A percentile compares a stretch with the other conserved stretches of the same genome.
phyloP scores from a whole-genome alignment of 2,113 vertebrate species.

The Amblyornis subalaris region DNA sequence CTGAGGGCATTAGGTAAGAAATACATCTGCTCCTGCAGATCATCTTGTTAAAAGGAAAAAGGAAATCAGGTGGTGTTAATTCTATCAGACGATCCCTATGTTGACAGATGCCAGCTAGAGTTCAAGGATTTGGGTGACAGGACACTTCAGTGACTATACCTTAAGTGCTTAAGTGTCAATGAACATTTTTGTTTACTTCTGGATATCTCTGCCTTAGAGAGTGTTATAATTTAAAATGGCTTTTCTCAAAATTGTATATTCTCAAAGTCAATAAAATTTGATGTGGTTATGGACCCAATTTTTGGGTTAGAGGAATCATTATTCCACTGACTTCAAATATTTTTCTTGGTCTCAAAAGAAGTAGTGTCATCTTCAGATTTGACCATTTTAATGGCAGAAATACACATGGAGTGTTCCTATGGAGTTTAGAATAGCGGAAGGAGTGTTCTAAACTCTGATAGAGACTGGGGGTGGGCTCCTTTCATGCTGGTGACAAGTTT shows the following conservation, averaged over 20 bases:
- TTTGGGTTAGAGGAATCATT: not conserved
- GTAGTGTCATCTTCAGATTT: not conserved
- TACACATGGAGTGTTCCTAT: not conserved
- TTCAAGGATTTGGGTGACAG: not conserved
- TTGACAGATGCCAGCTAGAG: not conserved
- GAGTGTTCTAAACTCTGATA: not conserved
- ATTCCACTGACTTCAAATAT: not conserved
- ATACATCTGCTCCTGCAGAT: not conserved
- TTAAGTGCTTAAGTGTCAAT: not conserved
- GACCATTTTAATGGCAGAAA: not conserved
- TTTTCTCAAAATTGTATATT: not conserved
- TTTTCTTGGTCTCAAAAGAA: not conserved
- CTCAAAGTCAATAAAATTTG: not conserved
- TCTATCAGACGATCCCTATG: not conserved
- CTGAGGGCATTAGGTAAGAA: conserved; percentile 17
- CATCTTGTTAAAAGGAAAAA: not conserved
- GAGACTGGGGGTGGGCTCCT: not conserved
- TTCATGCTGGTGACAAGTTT: not conserved
- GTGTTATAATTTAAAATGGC: not conserved
- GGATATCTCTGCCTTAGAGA: not conserved
- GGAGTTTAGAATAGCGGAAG: not conserved
- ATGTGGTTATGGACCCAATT: not conserved
- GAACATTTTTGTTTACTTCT: not conserved
- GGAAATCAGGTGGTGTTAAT: not conserved
- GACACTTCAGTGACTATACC: not conserved